Evolutionary conservation across 2,113 vertebrate genomes (phyloP), one percentile per base, ranked within the genome.

Genomic region (Prionailurus viverrinus): DNA sequence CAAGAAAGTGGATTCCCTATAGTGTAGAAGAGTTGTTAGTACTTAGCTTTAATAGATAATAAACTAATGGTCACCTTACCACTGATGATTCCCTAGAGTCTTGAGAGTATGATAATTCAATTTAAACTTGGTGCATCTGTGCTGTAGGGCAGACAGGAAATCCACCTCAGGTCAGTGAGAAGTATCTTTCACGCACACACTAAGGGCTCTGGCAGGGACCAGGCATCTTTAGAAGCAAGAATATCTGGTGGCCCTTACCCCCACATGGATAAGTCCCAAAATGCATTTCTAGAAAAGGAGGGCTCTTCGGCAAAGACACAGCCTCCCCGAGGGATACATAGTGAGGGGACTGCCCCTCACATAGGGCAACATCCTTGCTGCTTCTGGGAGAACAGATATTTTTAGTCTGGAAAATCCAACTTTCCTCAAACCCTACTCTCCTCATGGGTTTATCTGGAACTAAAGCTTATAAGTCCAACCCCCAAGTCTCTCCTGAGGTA

Each of bases 21-120:
- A 45, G 14, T 31, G 29, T 25, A 19, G 11, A 95, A 96, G 48
- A 74, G 68, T 80, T 93, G 31, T 80, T 45, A 69, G 71, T 71
- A 23, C 29, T 95, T 79, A 12, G 29, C 86, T 89, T 94, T 65
- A 93, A 76, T 90, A 81, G 58, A 51, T 63, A 82, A 48, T 63
- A 68, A 91, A 84, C 19, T 71, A 78, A 65, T 88, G 86, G 53
- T 93, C 45, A 61, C 51, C 76, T 88, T 71, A 45, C 71, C 69
- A 95, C 1, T 14, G 29, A 31, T n/a, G 45, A 13, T 14, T 83
- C 74, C 36, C 87, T 36, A 71, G 14, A 73, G 88, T 86, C n/a
- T 88, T 91, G 68, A 73, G 61, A 65, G 41, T 65, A 94, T 12
- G 5, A n/a, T 65, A 29, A 94, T 91, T 96, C 39, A 36, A 16